Base-by-base conservation (phyloP, 1,140 invertebrate species). In the Macrocentrus cingulum region DNA sequence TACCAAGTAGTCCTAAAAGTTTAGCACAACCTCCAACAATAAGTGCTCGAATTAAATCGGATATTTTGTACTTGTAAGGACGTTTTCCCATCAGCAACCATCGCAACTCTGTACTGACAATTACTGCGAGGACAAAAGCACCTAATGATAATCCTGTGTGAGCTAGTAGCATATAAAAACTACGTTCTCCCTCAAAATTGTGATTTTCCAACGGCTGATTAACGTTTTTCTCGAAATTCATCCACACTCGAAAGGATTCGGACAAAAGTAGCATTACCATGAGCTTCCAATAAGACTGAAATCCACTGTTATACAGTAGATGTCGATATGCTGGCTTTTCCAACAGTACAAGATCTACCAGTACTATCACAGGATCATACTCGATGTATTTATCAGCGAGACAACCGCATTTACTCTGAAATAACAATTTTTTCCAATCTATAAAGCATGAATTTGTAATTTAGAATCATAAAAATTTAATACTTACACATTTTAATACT, bases 381-480 rank as follows among this genome's bases (percentile, higher is more conserved):
- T 95, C 92, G 53, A 94, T 87, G 64, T 95, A 95, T 71, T 94
- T 94, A 67, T 95, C 93, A 11, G 91, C 89, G 18, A 88, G 71
- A 56, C 84, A 75, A 9, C 85, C 83, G 67, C 92, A 95, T 51
- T 82, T 80, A 18, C 82, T 81, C 91, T 92, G 70, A 9, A 53
- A 51, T 16, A 39, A 11, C n/a, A 32, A 11, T 45, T n/a, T 18
- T 15, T n/a, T 11, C n/a, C 19, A 29, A 32, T 29, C n/a, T 19
- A 19, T 2, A 18, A 13, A 19, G n/a, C n/a, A n/a, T n/a, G n/a
- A n/a, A n/a, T n/a, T n/a, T n/a, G n/a, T n/a, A n/a, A n/a, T n/a
- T n/a, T n/a, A n/a, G n/a, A n/a, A n/a, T 50, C 34, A 15, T 50
- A 22, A 22, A 7, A 1, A 25, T n/a, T n/a, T n/a, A n/a, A n/a